Percentiles rank a stretch among this genome's conserved stretches.
These are phyloP conservation scores for Pinctada fucata DNA, from an alignment of 2,888 invertebrate species.

Conservation along the genomic window DNA sequence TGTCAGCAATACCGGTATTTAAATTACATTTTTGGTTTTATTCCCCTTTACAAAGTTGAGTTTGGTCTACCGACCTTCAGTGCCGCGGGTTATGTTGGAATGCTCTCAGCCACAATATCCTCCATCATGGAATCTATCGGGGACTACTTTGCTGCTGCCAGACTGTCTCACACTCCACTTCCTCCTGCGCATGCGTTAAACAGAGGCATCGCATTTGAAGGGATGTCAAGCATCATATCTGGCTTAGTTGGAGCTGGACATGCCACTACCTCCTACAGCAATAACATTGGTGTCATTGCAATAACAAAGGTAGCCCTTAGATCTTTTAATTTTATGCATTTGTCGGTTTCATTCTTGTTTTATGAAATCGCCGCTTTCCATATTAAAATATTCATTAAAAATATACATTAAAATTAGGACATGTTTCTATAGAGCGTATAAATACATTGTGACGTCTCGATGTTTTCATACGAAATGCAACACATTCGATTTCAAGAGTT, in stretches of 20 bases:
- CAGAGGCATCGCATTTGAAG: conserved; percentile 84
- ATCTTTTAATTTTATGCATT: too few species aligned
- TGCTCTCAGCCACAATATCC: conserved; percentile 67
- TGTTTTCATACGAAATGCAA: too few species aligned
- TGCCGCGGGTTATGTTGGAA: conserved; percentile 66
- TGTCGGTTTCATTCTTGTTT: too few species aligned
- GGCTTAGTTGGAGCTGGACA: conserved; percentile 92
- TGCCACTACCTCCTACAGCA: conserved; percentile 92
- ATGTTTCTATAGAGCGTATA: too few species aligned
- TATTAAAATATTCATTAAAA: too few species aligned
- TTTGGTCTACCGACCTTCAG: conserved; percentile 70
- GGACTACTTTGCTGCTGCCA: conserved; percentile 91
- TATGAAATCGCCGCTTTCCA: too few species aligned
- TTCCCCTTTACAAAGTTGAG: conserved; percentile 77
- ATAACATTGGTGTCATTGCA: conserved; percentile 93
- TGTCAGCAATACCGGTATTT: too few species aligned
- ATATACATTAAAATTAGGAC: too few species aligned
- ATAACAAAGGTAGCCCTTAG: conserved; percentile 83
- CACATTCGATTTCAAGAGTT: too few species aligned
- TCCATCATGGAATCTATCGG: conserved; percentile 80
- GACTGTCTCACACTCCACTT: conserved; percentile 84
- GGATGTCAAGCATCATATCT: conserved; percentile 87
- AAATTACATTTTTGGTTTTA: neutral
- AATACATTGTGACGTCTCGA: too few species aligned
- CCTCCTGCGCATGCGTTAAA: conserved; percentile 92